A percentile compares a stretch with the other conserved stretches of the same genome.
These are phyloP conservation scores for Sturmia bella DNA, from an alignment of 2,888 invertebrate genomes.

Conservation along the genomic window DNA sequence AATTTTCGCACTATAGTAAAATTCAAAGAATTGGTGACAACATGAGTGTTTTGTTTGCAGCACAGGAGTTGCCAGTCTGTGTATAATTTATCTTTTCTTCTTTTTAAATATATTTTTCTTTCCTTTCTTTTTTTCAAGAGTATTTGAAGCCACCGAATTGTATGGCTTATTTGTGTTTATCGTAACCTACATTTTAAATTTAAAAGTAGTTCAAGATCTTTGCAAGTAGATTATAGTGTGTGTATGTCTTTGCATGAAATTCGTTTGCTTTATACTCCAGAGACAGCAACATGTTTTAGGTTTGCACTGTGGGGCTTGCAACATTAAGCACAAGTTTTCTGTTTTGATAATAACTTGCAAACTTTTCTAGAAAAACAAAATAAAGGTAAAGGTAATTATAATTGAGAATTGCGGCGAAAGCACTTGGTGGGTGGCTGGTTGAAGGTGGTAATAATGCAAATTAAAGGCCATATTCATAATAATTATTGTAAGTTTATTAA, in stretches of 20 bases:
- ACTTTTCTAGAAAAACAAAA: no score
- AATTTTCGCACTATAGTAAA: conserved; percentile 13
- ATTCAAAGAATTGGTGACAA: conserved; percentile 48
- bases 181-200: conserved; percentile 31
- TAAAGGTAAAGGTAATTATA: no score
- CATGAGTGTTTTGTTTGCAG: conserved; percentile 6
- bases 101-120: background rate
- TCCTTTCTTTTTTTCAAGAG: background rate
- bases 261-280: background rate
- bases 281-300: background rate
- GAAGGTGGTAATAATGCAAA: no score
- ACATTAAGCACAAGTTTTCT: no score
- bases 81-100: background rate
- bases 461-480: no score
- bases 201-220: conserved; percentile 56
- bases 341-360: no score
- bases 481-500: no score
- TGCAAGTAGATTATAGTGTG: conserved; percentile 15
- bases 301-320: no score
- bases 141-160: conserved; percentile 21
- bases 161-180: conserved; percentile 20
- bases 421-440: no score
- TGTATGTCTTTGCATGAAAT: background rate
- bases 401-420: no score
- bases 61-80: conserved; percentile 34